Evolutionary conservation across 2,888 invertebrate genomes (phyloP).

Genomic region (Latrodectus hesperus): DNA sequence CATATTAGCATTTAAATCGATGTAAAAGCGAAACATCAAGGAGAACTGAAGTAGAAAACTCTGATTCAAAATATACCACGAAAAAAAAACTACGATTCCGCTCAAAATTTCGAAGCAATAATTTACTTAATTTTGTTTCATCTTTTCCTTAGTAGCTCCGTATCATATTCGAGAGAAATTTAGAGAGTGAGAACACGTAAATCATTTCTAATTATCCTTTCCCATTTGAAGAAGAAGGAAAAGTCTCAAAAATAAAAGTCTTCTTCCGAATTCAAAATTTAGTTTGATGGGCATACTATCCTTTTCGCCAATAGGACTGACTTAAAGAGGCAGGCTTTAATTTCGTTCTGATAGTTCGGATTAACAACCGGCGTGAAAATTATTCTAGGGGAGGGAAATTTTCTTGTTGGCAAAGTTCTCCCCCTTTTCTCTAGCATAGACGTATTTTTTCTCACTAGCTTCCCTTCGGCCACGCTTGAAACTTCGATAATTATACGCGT

Average conservation of each 20-base stretch:
- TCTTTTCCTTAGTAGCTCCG: neutral
- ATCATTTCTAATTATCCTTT: constrained; percentile 65
- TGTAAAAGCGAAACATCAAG: constrained; percentile 7
- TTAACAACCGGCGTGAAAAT: constrained; percentile 50
- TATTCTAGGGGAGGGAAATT: constrained; percentile 30
- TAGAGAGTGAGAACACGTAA: constrained; percentile 40
- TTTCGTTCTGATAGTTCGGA: constrained; percentile 57
- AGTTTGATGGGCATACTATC: constrained; percentile 37
- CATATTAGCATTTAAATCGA: constrained; percentile 55
- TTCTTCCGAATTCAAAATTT: constrained; percentile 35
- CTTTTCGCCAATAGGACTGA: constrained; percentile 7
- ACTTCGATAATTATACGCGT: constrained; percentile 60
- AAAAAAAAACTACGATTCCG: constrained; percentile 42
- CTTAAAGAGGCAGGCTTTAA: constrained; percentile 38
- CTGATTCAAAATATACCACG: constrained; percentile 15
- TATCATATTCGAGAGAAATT: constrained; percentile 37
- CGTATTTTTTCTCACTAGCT: constrained; percentile 4
- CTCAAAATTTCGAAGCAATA: constrained; percentile 42
- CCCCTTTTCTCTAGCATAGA: neutral
- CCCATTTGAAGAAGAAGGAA: constrained; percentile 53
- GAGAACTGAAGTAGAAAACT: constrained; percentile 22
- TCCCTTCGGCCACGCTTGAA: constrained; percentile 13
- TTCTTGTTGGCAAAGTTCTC: neutral
- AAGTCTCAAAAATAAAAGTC: constrained; percentile 1
- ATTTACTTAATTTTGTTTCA: constrained; percentile 55